Base-by-base conservation (phyloP, 2,113 vertebrate genomes). In the Odontesthes bonariensis region DNA sequence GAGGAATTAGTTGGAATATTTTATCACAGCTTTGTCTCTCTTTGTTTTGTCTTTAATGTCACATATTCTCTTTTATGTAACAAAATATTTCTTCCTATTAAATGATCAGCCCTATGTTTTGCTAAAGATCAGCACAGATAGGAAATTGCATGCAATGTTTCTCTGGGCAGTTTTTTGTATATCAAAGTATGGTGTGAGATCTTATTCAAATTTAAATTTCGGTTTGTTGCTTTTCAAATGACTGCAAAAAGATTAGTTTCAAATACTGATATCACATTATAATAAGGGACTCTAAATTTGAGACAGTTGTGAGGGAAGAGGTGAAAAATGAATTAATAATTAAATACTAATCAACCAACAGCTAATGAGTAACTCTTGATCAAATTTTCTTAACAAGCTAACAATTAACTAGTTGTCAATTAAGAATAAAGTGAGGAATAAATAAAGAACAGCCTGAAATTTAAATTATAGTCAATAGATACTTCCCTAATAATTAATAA, bases 1-100 rank as follows among this genome's bases (percentile, higher is more conserved):
- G 13, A 73, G 33, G 8, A 69, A 69, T 61, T 27, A 69, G 22
- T 67, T 68, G 55, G 81, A 81, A 75, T 53, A 67, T 70, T 22
- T 68, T 62, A 40, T 44, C 44, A n/a, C 53, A 22, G n/a, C 66
- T 52, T 61, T 66, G 6, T 58, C 11, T 49, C 6, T 63, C 17
- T 58, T 49, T 20, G 19, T 51, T 55, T 54, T 60, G 64, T 20
- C 58, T 73, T 57, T 20, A 40, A 53, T 82, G 20, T 40, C 6
- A 19, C 61, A 7, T 27, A 17, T 8, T 32, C 17, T 75, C 20
- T 66, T 52, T 63, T 44, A 67, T 32, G 19, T 42, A 1, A 31
- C 17, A 35, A 11, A 56, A 1, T 3, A 61, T 83, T 78, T 77
- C 4, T 51, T 33, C 19, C 23, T 10, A 6, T 54, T 69, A 47